Base-by-base conservation (phyloP, 2,888 invertebrate species). In the Brenthis ino region DNA sequence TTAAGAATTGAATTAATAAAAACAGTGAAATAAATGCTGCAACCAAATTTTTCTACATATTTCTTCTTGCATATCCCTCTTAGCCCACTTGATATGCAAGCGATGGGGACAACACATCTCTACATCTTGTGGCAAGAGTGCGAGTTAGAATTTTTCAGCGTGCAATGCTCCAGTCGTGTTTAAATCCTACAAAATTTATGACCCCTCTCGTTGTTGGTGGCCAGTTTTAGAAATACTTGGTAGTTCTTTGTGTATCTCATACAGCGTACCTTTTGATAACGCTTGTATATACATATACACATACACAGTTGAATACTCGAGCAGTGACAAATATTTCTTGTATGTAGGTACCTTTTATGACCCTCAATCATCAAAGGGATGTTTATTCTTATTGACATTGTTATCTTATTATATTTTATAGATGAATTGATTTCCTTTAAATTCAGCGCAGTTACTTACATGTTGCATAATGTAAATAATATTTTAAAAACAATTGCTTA, bases 111-210 rank as follows among this genome's bases (percentile, higher is more conserved):
- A 77, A 72, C 71, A 72, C 74, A 74, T 73, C 71, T 76, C 74
- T 72, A 76, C 76, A 76, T 77, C 74, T 72, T 75, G 76, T 74
- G 77, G 82, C 80, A 79, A 83, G 81, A 81, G 80, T 80, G 82
- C 78, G 79, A 80, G 80, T 80, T 81, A 82, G 84, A 86, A 91
- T 89, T 89, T 91, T 90, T 89, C 89, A 87, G 82, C 82, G 84
- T 83, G 85, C 87, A 85, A 84, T 86, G 84, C 82, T 82, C 75
- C 82, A 86, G 91, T 91, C 91, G 83, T 77, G 79, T 80, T 79
- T 79, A 84, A 86, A 91, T 91, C 91, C 91, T 85, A 80, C 82
- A 77, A 89, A 89, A 91, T 92, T 92, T 92, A 92, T 90, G 85
- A 85, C 86, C 80, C 75, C 78, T 77, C 77, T 77, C 80, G 81